Conservation (phyloP, 1,140 invertebrate genomes). For the Neomicropteryx cornuta region DNA sequence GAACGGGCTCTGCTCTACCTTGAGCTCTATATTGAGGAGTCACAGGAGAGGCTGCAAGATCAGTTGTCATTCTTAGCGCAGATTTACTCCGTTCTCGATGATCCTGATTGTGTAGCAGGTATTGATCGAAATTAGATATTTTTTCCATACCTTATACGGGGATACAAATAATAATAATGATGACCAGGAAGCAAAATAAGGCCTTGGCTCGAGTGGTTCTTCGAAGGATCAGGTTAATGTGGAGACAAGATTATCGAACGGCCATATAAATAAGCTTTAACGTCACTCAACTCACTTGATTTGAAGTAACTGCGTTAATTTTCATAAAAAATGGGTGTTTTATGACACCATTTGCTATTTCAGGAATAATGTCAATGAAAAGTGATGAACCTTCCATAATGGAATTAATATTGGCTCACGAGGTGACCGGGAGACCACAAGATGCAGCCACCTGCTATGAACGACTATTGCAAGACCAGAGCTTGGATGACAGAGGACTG, state of each 20-base stretch:
- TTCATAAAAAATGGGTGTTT: no score
- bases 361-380: conserved; percentile 53
- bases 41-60: conserved; percentile 44
- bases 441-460: conserved; percentile 70
- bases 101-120: conserved; percentile 65
- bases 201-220: no score
- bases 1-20: conserved; percentile 61
- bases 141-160: no score
- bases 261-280: no score
- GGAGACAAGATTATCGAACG: no score
- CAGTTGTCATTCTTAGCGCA: conserved; percentile 52
- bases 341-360: no score
- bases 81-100: conserved; percentile 65
- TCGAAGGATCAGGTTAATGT: no score
- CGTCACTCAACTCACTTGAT: no score
- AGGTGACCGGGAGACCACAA: conserved; percentile 58
- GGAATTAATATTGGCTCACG: conserved; percentile 60
- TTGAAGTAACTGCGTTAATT: no score
- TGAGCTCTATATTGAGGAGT: conserved; percentile 54
- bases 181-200: no score
- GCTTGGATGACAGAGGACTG: conserved; percentile 41
- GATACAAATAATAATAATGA: no score
- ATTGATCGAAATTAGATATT: no score
- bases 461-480: conserved; percentile 46
- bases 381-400: conserved; percentile 53